Conservation (phyloP, 2,113 vertebrate species). For the Perca fluviatilis region DNA sequence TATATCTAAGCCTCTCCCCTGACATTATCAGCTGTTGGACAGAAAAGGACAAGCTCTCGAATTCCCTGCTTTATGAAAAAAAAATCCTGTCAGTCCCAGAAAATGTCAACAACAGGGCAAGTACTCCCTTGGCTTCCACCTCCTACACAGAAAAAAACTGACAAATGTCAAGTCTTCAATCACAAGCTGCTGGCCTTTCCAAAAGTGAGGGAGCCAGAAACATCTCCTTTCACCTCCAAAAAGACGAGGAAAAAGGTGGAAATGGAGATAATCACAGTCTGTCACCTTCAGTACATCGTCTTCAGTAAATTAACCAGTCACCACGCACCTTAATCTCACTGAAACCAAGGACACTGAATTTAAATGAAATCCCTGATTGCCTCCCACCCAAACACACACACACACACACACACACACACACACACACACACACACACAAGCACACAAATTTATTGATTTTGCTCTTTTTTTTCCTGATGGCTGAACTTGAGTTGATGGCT, state of each 20-base stretch:
- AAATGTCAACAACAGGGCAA: conserved; percentile 67
- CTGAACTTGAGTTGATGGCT: conserved; percentile 42
- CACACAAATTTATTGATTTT: conserved; percentile 27
- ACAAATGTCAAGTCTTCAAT: conserved; percentile 73
- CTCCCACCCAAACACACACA: background rate
- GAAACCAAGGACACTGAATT: conserved; percentile 36
- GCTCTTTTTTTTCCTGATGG: conserved; percentile 6
- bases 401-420: too few relatives aligned
- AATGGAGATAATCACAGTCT: conserved; percentile 13
- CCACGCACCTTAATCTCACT: conserved; percentile 25
- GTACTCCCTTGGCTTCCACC: conserved; percentile 34
- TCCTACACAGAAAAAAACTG: conserved; percentile 30
- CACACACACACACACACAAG: background rate
- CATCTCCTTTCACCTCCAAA: conserved; percentile 18
- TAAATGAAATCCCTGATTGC: conserved; percentile 18
- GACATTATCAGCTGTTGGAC: conserved; percentile 37
- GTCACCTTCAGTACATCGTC: conserved; percentile 26
- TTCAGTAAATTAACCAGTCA: conserved; percentile 39
- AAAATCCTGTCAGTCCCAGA: conserved; percentile 16
- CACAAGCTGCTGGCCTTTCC: conserved; percentile 58
- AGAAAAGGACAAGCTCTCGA: conserved; percentile 28
- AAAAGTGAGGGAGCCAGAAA: conserved; percentile 26
- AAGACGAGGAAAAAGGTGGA: background rate
- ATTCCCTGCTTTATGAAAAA: background rate
- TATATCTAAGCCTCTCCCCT: conserved; percentile 10